Evolutionary conservation across 1,140 invertebrate genomes (phyloP).

Genomic region (Aradophagus sp.): DNA sequence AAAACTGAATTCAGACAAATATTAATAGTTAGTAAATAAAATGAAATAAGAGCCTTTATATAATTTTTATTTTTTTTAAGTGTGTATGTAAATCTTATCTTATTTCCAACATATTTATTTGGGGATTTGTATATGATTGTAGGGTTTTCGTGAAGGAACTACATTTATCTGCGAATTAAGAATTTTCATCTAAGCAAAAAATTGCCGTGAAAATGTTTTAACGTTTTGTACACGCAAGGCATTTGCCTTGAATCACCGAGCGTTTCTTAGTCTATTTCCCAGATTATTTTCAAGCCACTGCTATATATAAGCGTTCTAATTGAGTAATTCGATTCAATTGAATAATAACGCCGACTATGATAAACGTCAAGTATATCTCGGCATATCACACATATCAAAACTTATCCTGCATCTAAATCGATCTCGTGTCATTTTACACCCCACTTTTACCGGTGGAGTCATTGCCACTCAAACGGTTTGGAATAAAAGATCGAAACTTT

Average conservation of each 20-base stretch:
- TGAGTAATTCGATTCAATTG: not conserved
- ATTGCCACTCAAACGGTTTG: not conserved
- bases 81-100: too few species aligned
- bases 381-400: not conserved
- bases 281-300: not conserved
- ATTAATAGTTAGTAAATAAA: too few species aligned
- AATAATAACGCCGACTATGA: not conserved
- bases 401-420: not conserved
- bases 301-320: not conserved
- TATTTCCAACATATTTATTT: too few species aligned
- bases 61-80: too few species aligned
- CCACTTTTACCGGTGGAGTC: not conserved
- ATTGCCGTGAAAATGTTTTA: too few species aligned
- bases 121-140: too few species aligned
- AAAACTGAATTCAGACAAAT: too few species aligned
- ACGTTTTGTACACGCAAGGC: not conserved
- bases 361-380: not conserved
- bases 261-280: not conserved
- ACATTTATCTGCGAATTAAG: too few species aligned
- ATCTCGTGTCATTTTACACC: not conserved
- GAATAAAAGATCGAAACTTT: conserved; percentile 10
- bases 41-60: too few species aligned
- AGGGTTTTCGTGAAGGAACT: too few species aligned
- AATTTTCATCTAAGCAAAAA: too few species aligned
- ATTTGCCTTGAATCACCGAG: not conserved